Evolutionary conservation across 2,797 vertebrate species (phyloP), one percentile per base, ranked within the genome.

Genomic region (Ciconia nigra): DNA sequence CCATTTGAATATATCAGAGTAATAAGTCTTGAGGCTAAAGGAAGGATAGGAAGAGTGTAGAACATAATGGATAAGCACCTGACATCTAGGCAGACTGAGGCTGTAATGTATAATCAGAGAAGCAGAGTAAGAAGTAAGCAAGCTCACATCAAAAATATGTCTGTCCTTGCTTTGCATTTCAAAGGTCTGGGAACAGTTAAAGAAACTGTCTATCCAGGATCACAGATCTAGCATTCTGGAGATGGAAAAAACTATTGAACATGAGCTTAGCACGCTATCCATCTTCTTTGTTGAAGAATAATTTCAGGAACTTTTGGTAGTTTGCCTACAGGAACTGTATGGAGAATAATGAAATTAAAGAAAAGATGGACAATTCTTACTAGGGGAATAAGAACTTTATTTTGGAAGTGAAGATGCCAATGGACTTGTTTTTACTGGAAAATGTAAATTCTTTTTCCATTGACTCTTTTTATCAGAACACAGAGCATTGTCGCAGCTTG

Each of bases 161-260:
- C 69, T 94, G 83, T 84, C 80, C 83, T 95, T 95, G 80, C 80
- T 96, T 96, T 95, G 87, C 91, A 92, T 97, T 95, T 94, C 95
- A 94, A 95, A 97, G 96, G 70, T 58, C 22, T 84, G 69, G 61
- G 87, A 90, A 7, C 55, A 90, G 83, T 76, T 89, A n/a, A 57
- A 83, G 89, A 67, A 93, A 72, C 31, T 89, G 55, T 46, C 46
- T 85, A 76, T 63, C n/a, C 44, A 55, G 57, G 84, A 94, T 87
- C 87, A 74, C 76, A 91, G 80, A 44, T 57, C 39, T 35, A 33
- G 15, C 5, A 2, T 67, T 87, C 55, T 70, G 66, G 76, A 96
- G 89, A 24, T 5, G 5, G 81, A 49, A 33, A 47, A 57, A 58
- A 15, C 54, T 61, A n/a, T 11, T 66, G 63, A 90, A 42, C 46